Evolutionary conservation across 2,888 invertebrate genomes (phyloP).

Genomic region (Neoscelio sp.): DNA sequence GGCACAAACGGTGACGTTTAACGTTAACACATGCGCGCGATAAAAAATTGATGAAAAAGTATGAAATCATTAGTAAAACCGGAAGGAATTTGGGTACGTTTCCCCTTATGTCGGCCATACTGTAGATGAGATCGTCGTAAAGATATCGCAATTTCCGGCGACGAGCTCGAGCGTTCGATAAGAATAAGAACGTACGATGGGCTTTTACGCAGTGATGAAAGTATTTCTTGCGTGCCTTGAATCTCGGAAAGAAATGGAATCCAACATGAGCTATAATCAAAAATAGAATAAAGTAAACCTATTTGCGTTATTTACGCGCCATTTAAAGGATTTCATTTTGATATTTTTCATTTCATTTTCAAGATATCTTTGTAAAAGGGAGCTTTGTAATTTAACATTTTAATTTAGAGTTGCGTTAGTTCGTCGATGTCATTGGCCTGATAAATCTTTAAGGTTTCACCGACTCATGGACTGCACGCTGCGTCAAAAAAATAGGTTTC

Average conservation of each 20-base stretch:
- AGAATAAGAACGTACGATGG: conserved; percentile 64
- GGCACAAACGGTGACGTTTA: conserved; percentile 11
- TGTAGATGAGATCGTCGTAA: conserved; percentile 65
- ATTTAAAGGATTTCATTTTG: too few species aligned
- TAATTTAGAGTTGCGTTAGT: too few species aligned
- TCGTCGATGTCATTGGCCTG: too few species aligned
- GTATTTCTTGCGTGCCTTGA: conserved; percentile 53
- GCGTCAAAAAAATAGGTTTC: too few species aligned
- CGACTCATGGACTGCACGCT: too few species aligned
- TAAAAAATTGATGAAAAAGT: conserved; percentile 43
- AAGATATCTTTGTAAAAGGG: too few species aligned
- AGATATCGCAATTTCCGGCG: conserved; percentile 68
- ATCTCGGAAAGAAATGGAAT: conserved; percentile 55
- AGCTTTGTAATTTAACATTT: too few species aligned
- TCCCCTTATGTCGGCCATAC: conserved; percentile 56
- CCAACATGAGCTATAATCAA: conserved; percentile 52
- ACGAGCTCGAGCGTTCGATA: conserved; percentile 65
- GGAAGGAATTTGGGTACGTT: conserved; percentile 62
- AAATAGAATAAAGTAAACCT: conserved; percentile 27
- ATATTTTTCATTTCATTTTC: conserved; percentile 7
- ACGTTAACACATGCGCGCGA: conserved; percentile 19
- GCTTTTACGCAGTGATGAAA: conserved; percentile 58
- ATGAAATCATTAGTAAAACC: conserved; percentile 63
- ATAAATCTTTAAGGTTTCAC: too few species aligned
- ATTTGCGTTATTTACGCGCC: too few species aligned